Evolutionary conservation across 2,797 vertebrate species (phyloP).

Genomic region (Oreortyx pictus): DNA sequence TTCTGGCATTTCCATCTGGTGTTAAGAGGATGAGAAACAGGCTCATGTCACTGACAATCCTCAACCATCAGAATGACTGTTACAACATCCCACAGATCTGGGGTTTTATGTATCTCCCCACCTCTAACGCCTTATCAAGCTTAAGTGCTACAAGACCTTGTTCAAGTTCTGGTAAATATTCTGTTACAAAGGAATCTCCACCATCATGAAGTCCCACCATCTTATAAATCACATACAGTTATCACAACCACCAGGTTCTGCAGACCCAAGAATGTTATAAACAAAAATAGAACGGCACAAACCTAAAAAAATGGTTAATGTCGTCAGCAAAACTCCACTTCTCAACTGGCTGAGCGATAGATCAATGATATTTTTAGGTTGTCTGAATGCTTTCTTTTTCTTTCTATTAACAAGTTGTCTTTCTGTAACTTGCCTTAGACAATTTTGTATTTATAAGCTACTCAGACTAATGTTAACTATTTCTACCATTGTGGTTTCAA

Average conservation of each 20-base stretch:
- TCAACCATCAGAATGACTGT: not conserved
- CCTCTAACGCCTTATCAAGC: not conserved
- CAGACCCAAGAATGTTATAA: slow-evolving; percentile 21
- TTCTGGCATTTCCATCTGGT: slow-evolving; percentile 74
- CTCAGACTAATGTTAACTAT: not conserved
- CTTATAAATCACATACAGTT: slow-evolving; percentile 31
- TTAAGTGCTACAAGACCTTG: not conserved
- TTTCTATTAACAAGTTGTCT: not conserved
- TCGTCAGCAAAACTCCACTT: not conserved
- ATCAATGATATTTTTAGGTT: not conserved
- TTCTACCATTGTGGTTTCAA: not conserved
- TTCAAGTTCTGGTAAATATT: not conserved
- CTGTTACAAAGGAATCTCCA: not conserved
- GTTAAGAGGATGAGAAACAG: slow-evolving; percentile 66
- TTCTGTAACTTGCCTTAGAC: not conserved
- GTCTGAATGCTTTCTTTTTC: not conserved
- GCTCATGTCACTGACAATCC: slow-evolving; percentile 46
- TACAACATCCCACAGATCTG: not conserved
- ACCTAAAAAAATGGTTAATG: not conserved
- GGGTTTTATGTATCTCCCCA: slow-evolving; percentile 34
- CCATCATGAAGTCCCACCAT: not conserved
- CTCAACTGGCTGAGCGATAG: not conserved
- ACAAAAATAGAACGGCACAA: slow-evolving; percentile 16
- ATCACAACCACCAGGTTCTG: slow-evolving; percentile 10
- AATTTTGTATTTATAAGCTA: not conserved